These are phyloP conservation scores for Trinectes maculatus DNA, from an alignment of 2,113 vertebrate genomes.

Conservation along the genomic window DNA sequence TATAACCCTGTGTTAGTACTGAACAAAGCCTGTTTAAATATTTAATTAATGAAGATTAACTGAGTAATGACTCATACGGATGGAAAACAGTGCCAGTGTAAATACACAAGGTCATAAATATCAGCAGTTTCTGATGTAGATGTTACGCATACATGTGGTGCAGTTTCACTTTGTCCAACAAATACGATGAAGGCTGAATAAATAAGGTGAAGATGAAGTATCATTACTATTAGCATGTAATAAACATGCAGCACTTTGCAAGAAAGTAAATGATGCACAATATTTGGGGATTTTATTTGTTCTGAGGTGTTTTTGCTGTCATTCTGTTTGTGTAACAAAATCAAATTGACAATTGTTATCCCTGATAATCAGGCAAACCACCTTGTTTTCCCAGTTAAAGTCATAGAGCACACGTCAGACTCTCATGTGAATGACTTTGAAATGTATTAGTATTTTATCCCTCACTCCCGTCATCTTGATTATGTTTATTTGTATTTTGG, in stretches of 20 bases:
- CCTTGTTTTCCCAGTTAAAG: constrained; percentile 2
- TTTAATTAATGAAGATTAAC: constrained; percentile 7
- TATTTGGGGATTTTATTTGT: constrained; percentile 16
- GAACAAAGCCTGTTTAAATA: constrained; percentile 14
- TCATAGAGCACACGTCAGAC: neutral
- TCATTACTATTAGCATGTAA: too few relatives aligned
- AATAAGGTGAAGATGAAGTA: too few relatives aligned
- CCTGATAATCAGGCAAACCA: neutral
- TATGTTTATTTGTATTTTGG: constrained; percentile 68
- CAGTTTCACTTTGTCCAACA: too few relatives aligned
- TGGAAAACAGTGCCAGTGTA: neutral
- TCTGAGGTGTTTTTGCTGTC: neutral
- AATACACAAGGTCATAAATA: neutral
- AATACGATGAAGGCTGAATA: too few relatives aligned
- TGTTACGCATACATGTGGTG: too few relatives aligned
- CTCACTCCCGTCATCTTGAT: constrained; percentile 30
- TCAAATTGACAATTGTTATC: neutral
- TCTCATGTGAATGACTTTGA: constrained; percentile 12
- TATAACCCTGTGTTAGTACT: neutral
- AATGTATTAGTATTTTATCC: constrained; percentile 11
- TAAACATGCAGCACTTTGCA: neutral
- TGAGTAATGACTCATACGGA: neutral
- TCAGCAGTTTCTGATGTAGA: too few relatives aligned
- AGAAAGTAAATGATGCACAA: neutral
- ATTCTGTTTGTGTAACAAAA: constrained; percentile 11